Percentiles rank a stretch among this genome's conserved stretches.
phyloP scores from a whole-genome alignment of 2,113 vertebrate species.

The Brachionichthys hirsutus region DNA sequence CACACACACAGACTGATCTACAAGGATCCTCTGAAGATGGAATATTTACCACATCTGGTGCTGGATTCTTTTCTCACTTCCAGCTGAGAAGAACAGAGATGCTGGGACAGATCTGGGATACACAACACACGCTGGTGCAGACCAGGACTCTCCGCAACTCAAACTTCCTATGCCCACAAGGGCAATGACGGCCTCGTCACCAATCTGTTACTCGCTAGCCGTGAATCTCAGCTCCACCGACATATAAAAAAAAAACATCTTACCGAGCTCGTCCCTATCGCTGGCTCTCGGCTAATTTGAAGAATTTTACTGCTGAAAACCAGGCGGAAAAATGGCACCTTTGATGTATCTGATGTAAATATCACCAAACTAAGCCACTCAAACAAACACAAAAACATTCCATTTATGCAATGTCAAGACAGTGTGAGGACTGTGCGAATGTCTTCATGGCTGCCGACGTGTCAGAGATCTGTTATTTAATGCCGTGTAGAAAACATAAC shows the following conservation, averaged over 20 bases:
- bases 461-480: too few relatives aligned
- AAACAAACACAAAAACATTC: slow-evolving; percentile 35
- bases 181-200: slow-evolving; percentile 61
- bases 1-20: slow-evolving; percentile 46
- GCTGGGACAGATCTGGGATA: slow-evolving; percentile 61
- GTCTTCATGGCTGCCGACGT: too few relatives aligned
- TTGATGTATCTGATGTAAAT: slow-evolving; percentile 9
- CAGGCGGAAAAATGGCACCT: neutral
- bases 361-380: slow-evolving; percentile 46
- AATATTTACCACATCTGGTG: slow-evolving; percentile 66
- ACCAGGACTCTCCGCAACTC: slow-evolving; percentile 23
- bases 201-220: slow-evolving; percentile 41
- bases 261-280: slow-evolving; percentile 19
- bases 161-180: slow-evolving; percentile 16
- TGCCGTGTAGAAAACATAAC: too few relatives aligned
- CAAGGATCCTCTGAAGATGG: slow-evolving; percentile 58
- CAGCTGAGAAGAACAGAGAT: too few relatives aligned
- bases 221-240: slow-evolving; percentile 11
- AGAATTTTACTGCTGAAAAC: slow-evolving; percentile 22
- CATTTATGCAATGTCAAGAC: slow-evolving; percentile 8
- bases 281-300: slow-evolving; percentile 26
- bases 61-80: slow-evolving; percentile 28
- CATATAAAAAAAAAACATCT: slow-evolving; percentile 15
- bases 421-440: neutral
- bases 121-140: slow-evolving; percentile 24